Base-by-base conservation (phyloP, 1,140 invertebrate species). In the Neodiprion virginianus region DNA sequence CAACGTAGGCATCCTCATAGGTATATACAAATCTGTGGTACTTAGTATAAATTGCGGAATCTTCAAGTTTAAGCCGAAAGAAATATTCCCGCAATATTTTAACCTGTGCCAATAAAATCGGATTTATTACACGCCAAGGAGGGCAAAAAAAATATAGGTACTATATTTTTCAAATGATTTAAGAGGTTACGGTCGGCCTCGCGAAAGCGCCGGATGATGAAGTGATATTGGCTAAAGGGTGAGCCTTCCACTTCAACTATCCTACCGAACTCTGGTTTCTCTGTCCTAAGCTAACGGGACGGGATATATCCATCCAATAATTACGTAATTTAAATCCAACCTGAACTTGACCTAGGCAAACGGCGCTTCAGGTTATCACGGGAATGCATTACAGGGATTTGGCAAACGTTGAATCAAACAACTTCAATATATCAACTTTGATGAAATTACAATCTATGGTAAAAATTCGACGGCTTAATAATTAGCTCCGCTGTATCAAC, bases 171-270 rank as follows among this genome's bases (percentile, higher is more conserved):
- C 53, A 61, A 14, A 61, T 61, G 53, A 61, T 61, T 61, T 61
- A 61, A 61, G 53, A 17, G 53, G 53, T 61, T 61, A 61, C 53
- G 53, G 53, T 61, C n/a, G 4, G 53, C 53, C n/a, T 61, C n/a
- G n/a, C 8, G 53, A 61, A 61, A 61, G 8, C 53, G 53, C 11
- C 53, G 11, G 53, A 61, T 61, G 53, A 61, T 61, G 53, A 61
- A 61, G 53, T 61, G 53, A 61, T 61, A 61, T 61, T 61, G 53
- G 53, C 53, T 61, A 61, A 61, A 61, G 53, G 53, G 11, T 61
- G 53, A 8, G 4, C 53, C 53, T 17, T 61, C 53, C 53, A 61
- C n/a, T 61, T 61, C 53, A 61, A 61, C 8, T 61, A 61, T 17
- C 53, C n/a, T 61, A 61, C 53, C 5, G n/a, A 61, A 61, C n/a